These are phyloP conservation scores for Psilanteris sp. DNA, from an alignment of 1,140 invertebrate genomes.

Conservation along the genomic window DNA sequence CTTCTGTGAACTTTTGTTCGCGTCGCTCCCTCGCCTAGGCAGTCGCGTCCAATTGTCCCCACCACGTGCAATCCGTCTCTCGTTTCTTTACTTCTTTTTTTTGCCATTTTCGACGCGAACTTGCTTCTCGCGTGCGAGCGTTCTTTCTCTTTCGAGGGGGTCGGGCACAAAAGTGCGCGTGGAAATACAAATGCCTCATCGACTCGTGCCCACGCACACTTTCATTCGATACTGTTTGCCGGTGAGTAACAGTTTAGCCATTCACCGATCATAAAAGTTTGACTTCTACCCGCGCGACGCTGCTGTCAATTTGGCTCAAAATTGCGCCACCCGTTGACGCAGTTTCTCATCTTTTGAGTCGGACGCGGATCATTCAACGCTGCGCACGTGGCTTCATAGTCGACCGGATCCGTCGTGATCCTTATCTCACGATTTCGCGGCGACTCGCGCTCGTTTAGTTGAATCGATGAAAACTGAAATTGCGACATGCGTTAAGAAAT, in stretches of 20 bases:
- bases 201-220: slow-evolving; percentile 46
- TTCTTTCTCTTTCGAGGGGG: slow-evolving; percentile 33
- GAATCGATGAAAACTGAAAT: too few relatives aligned
- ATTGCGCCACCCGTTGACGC: too few relatives aligned
- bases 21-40: slow-evolving; percentile 29
- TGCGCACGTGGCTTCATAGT: too few relatives aligned
- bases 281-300: too few relatives aligned
- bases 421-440: too few relatives aligned
- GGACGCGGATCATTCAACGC: too few relatives aligned
- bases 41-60: slow-evolving; percentile 43
- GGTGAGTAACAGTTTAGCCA: neutral
- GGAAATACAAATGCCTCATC: slow-evolving; percentile 20
- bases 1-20: slow-evolving; percentile 34
- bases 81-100: slow-evolving; percentile 17
- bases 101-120: slow-evolving; percentile 41
- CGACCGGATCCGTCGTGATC: too few relatives aligned
- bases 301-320: too few relatives aligned
- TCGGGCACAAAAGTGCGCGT: slow-evolving; percentile 23
- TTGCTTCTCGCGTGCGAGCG: slow-evolving; percentile 41
- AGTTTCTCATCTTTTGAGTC: too few relatives aligned
- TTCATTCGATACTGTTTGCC: slow-evolving; percentile 19
- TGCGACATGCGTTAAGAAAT: too few relatives aligned
- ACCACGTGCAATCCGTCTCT: slow-evolving; percentile 20
- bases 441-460: too few relatives aligned
- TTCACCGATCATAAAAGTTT: too few relatives aligned